Evolutionary conservation across 2,113 vertebrate species (phyloP), one percentile per base, ranked within the genome.

Genomic region (Clinocottus analis): DNA sequence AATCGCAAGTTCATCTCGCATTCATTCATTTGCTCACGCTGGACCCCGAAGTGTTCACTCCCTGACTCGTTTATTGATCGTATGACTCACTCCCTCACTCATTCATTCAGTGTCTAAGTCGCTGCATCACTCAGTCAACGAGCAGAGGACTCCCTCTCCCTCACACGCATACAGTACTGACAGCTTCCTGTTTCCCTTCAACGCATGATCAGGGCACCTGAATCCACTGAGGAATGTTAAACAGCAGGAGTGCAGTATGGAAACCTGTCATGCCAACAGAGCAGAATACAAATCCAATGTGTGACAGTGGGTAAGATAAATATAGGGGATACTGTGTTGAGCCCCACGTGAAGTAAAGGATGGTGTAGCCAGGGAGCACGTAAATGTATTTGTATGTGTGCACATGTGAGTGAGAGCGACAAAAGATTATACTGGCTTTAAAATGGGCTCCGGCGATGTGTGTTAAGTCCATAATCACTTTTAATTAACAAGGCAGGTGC

Each of bases 371-470:
- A 72, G 51, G 17, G 39, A 27, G 51, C 33, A 21, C 21, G 29
- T 39, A 21, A 17, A 60, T 49, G 37, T 67, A 7, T 56, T 70
- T 39, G 35, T 59, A 41, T 75, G 27, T 41, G 25, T 16, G 45
- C 23, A 17, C 7, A 10, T 56, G 13, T 53, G 75, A 64, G 41
- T 37, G 35, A 79, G 63, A 43, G 56, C 0, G 9, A 68, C 35
- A 58, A 27, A 12, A 31, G 68, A 41, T 78, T 73, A 41, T 61
- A 56, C 25, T 47, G 25, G 43, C 71, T 80, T 76, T 84, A 66
- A 83, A 77, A 85, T 77, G 68, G 71, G 67, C 80, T 85, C 58
- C 58, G 76, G 80, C 68, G 68, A 59, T 83, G 73, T 87, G 82
- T 76, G 49, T 27, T 63, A 67, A 86, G 72, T 77, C 66, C 33